Percentiles rank a stretch among this genome's conserved stretches.
phyloP scores from a whole-genome alignment of 2,797 vertebrate genomes.

The Sebastes trivittatus region DNA sequence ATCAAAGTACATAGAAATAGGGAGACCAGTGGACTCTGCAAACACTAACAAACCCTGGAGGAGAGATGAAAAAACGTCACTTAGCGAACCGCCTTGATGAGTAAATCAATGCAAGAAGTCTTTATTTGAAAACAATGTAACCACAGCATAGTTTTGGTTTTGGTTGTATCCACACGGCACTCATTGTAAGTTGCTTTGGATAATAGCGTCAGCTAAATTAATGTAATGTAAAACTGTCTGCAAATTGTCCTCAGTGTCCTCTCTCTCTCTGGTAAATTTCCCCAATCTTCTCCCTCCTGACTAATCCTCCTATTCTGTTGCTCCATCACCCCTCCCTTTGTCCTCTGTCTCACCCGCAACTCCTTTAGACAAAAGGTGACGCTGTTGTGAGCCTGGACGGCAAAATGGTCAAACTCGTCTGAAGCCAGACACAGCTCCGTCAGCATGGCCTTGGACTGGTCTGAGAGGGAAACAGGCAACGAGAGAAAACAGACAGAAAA shows the following conservation, averaged over 20 bases:
- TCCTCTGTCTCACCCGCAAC: conserved; percentile 85
- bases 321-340: background rate
- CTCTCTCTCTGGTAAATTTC: background rate
- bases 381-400: conserved; percentile 73
- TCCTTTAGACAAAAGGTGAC: conserved; percentile 97
- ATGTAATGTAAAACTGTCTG: background rate
- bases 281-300: background rate
- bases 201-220: background rate
- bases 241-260: background rate
- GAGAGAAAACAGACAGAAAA: background rate
- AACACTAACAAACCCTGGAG: conserved; percentile 88
- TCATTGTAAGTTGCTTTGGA: background rate
- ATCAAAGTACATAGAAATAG: conserved; percentile 88
- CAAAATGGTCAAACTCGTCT: conserved; percentile 89
- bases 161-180: background rate
- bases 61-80: background rate
- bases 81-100: background rate
- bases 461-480: conserved; percentile 51
- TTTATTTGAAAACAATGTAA: background rate
- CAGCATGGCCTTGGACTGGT: conserved; percentile 85
- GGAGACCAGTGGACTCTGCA: conserved; percentile 89
- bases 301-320: background rate
- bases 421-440: conserved; percentile 90
- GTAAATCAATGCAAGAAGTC: background rate
- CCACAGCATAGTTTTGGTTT: background rate